These are phyloP conservation scores for Leucophenga montana DNA, from an alignment of 2,888 invertebrate genomes.

Conservation along the genomic window DNA sequence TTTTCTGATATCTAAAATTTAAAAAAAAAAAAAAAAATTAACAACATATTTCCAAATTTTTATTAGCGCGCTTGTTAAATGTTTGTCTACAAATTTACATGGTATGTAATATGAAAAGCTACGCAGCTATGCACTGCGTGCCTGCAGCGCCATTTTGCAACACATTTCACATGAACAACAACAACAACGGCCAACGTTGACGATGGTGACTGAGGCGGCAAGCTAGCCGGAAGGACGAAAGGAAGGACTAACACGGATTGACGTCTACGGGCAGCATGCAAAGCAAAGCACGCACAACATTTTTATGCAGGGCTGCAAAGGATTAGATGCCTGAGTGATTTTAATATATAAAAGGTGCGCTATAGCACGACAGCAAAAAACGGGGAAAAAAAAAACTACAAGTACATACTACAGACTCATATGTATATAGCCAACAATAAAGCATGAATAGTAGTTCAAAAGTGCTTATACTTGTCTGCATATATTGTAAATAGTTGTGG, in stretches of 20 bases:
- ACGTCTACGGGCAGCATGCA: neutral
- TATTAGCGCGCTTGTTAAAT: neutral
- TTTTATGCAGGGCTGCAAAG: constrained; percentile 12
- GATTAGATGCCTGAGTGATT: constrained; percentile 26
- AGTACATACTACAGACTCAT: neutral
- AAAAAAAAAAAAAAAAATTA: too few relatives aligned
- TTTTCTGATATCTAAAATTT: too few relatives aligned
- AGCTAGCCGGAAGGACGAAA: neutral
- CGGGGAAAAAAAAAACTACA: too few relatives aligned
- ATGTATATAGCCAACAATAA: neutral
- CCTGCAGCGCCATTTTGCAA: too few relatives aligned
- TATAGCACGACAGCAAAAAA: neutral
- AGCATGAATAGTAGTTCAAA: too few relatives aligned
- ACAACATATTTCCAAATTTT: neutral
- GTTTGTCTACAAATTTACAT: neutral
- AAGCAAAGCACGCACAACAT: neutral
- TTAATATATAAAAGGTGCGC: constrained; percentile 22
- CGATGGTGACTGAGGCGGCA: neutral
- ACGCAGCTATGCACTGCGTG: neutral
- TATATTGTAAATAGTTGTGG: too few relatives aligned
- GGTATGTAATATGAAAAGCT: neutral
- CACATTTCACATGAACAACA: too few relatives aligned
- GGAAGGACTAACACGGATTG: neutral
- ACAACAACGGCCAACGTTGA: too few relatives aligned
- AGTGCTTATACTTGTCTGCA: too few relatives aligned